Conservation (phyloP, 2,113 vertebrate genomes). For the Camelus bactrianus region DNA sequence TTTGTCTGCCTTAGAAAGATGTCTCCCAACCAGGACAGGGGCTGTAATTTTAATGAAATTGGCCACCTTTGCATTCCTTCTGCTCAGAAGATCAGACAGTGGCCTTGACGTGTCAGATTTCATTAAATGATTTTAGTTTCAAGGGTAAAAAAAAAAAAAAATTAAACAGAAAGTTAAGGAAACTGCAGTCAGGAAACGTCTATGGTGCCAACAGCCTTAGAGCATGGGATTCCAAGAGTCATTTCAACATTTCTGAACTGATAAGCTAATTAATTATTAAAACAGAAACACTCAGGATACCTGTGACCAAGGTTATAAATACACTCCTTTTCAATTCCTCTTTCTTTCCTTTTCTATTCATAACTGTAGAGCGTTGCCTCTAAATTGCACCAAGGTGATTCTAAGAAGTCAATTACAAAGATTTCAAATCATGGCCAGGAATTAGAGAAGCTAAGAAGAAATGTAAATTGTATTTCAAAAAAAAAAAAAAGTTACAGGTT, state of each 20-base stretch:
- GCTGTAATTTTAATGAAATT: conserved; percentile 82
- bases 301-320: conserved; percentile 56
- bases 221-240: conserved; percentile 64
- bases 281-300: conserved; percentile 76
- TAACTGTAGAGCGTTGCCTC: neutral
- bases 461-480: neutral
- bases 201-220: conserved; percentile 58
- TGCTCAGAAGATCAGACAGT: conserved; percentile 84
- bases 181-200: conserved; percentile 75
- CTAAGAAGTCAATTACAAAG: neutral
- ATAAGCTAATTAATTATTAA: conserved; percentile 82
- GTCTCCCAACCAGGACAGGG: conserved; percentile 78
- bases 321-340: conserved; percentile 51
- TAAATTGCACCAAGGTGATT: neutral
- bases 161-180: conserved; percentile 68
- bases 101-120: conserved; percentile 82
- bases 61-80: conserved; percentile 79
- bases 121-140: conserved; percentile 81
- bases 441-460: neutral
- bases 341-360: conserved; percentile 47
- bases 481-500: neutral
- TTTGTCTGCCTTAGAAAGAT: conserved; percentile 82
- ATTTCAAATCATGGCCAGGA: neutral
- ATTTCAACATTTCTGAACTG: conserved; percentile 68
- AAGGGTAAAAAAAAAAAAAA: neutral